Base-by-base conservation (phyloP, 2,888 invertebrate species). In the Arctia plantaginis region DNA sequence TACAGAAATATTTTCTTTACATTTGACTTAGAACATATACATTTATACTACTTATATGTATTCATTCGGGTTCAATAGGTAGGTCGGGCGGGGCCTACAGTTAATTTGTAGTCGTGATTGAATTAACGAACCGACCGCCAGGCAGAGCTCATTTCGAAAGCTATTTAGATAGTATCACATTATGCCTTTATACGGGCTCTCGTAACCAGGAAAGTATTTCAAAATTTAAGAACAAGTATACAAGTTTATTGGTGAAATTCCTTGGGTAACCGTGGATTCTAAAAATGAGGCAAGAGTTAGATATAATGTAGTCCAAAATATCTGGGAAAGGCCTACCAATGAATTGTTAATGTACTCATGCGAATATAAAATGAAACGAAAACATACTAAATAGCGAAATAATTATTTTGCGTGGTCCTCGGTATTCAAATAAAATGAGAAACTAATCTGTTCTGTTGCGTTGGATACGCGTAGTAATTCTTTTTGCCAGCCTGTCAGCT, bases 21-120 rank as follows among this genome's bases (percentile, higher is more conserved):
- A 55, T 66, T 69, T 70, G 73, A 73, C 66, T 66, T 59, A 76
- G 72, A 76, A 69, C 70, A 69, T 62, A 71, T 64, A 76, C 69
- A 74, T 69, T 64, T 72, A 74, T 75, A 70, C 68, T 74, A 74
- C 69, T 76, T 77, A 78, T 55, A 77, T 80, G 85, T 80, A 78
- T 79, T n/a, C n/a, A 79, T 84, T 82, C 71, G 80, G 82, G 84
- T 88, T 87, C 82, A 85, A 86, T 86, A 87, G 85, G 81, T 86
- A 86, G 83, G 85, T 85, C 82, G 83, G 80, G 78, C 80, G 79
- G 80, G 85, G 82, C 87, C 86, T 85, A 86, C 86, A 88, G 89
- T 89, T 91, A 90, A 93, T 92, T 93, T 91, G 90, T 90, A 89
- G 90, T 91, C 91, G 90, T 92, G 92, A 93, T 92, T 92, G 91